These are phyloP conservation scores for Porites rus DNA, from an alignment of 92 coral and sea anemone genomes.

Conservation along the genomic window DNA sequence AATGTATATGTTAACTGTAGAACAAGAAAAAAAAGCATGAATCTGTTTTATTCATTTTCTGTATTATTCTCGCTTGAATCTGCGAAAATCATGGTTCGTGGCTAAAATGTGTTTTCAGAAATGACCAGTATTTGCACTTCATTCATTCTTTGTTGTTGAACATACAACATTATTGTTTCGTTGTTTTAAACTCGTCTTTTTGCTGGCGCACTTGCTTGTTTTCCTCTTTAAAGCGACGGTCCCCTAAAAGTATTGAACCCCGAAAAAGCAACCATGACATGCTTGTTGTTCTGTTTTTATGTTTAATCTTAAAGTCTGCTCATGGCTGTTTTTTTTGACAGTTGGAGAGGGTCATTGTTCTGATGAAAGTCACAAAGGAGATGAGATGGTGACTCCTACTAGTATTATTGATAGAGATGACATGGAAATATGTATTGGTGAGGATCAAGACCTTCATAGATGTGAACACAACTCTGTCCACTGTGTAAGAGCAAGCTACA, in stretches of 20 bases:
- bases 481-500: neutral
- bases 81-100: too few relatives aligned
- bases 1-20: too few relatives aligned
- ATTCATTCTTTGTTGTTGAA: too few relatives aligned
- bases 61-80: too few relatives aligned
- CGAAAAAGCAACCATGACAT: slow-evolving; percentile 13
- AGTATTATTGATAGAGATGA: neutral
- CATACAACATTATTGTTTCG: too few relatives aligned
- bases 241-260: neutral
- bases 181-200: too few relatives aligned
- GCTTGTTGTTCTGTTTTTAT: slow-evolving; percentile 5
- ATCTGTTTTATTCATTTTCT: too few relatives aligned
- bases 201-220: neutral
- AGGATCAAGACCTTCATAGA: neutral
- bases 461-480: neutral
- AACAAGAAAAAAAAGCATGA: too few relatives aligned
- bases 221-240: neutral
- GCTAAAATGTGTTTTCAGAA: too few relatives aligned
- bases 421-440: neutral
- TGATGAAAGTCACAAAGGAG: slow-evolving; percentile 3
- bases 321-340: slow-evolving; percentile 15
- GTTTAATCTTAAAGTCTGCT: neutral
- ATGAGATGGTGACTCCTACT: too few relatives aligned
- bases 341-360: slow-evolving; percentile 12
- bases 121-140: too few relatives aligned